These are phyloP conservation scores for Carlito syrichta DNA, from an alignment of 2,113 vertebrate species.

Conservation along the genomic window DNA sequence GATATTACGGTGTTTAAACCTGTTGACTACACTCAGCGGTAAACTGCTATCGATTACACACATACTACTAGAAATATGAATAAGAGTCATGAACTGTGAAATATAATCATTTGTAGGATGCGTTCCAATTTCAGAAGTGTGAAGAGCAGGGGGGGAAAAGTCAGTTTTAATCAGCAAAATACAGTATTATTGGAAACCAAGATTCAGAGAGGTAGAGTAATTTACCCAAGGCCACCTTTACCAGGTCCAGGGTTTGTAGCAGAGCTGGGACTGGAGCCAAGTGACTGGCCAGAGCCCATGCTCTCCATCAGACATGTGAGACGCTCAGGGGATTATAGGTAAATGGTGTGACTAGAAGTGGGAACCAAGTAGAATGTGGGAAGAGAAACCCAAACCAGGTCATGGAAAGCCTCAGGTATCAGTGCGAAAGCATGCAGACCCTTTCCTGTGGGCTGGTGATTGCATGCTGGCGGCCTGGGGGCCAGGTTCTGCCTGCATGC, in stretches of 20 bases:
- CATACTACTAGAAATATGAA: background rate
- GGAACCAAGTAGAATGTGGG: background rate
- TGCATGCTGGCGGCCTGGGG: too few species aligned
- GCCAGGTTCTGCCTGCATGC: too few species aligned
- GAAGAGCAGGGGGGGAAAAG: background rate
- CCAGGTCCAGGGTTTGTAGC: background rate
- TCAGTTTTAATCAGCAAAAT: background rate
- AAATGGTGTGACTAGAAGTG: background rate
- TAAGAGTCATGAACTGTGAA: background rate
- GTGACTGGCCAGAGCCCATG: background rate
- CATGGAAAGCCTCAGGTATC: background rate
- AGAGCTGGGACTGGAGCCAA: background rate
- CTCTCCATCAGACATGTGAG: background rate
- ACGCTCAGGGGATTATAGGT: background rate
- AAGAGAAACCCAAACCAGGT: background rate
- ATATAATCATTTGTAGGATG: background rate
- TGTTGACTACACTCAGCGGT: background rate
- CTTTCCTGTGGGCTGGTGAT: background rate
- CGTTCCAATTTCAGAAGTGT: background rate
- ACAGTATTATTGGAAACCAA: background rate
- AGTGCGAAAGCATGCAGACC: background rate
- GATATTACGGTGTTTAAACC: background rate
- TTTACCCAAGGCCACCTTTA: background rate
- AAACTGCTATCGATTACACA: background rate
- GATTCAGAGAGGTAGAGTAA: background rate